A percentile compares a stretch with the other conserved stretches of the same genome.
Conservation (phyloP, 2,888 invertebrate species). For the Amphimallon solstitiale region DNA sequence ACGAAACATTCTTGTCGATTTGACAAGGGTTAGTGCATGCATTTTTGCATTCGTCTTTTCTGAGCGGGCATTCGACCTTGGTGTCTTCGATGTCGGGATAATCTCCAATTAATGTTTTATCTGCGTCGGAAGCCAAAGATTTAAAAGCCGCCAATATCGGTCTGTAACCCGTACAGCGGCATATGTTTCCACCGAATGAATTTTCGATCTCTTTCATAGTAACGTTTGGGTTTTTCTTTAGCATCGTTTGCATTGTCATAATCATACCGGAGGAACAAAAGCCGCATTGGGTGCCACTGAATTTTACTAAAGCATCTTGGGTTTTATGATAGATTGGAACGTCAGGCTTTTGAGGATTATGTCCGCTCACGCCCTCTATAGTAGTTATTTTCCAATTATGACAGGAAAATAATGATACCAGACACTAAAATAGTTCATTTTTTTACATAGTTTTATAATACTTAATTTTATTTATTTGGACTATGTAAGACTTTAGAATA, state of each 20-base stretch:
- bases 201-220: constrained; percentile 74
- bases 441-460: too few relatives aligned
- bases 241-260: constrained; percentile 75
- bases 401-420: constrained; percentile 66
- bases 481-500: too few relatives aligned
- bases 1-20: constrained; percentile 45
- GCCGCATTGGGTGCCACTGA: constrained; percentile 76
- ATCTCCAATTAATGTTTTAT: constrained; percentile 54
- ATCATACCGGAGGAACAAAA: constrained; percentile 81
- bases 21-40: constrained; percentile 33
- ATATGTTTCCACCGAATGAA: constrained; percentile 76
- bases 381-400: constrained; percentile 75
- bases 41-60: constrained; percentile 19
- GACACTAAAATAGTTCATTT: constrained; percentile 66
- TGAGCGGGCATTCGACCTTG: constrained; percentile 52
- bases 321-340: constrained; percentile 67
- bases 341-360: constrained; percentile 64
- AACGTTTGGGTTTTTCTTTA: constrained; percentile 61
- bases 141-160: constrained; percentile 74
- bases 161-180: constrained; percentile 77
- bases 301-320: constrained; percentile 68
- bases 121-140: constrained; percentile 67
- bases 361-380: constrained; percentile 73
- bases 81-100: constrained; percentile 63
- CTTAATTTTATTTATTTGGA: too few relatives aligned